phyloP scores from a whole-genome alignment of 1,140 invertebrate species.

The Leptinotarsa lineolata region DNA sequence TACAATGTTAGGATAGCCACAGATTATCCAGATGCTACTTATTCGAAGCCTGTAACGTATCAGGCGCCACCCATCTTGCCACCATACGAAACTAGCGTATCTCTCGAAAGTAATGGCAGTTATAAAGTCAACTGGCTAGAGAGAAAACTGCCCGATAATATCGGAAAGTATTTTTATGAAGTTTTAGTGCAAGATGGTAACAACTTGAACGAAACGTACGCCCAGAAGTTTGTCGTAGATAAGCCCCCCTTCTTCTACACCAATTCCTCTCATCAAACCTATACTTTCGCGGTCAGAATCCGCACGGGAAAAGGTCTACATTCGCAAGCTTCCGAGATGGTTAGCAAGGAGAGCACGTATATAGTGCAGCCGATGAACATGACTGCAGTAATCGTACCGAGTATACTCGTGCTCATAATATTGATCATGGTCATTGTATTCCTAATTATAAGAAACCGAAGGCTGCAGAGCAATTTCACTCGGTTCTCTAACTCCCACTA shows the following conservation, averaged over 20 bases:
- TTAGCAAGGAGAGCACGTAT: conserved; percentile 29
- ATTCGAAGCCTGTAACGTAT: conserved; percentile 58
- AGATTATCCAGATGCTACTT: conserved; percentile 57
- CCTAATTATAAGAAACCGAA: conserved; percentile 71
- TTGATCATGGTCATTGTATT: conserved; percentile 65
- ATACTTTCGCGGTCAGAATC: conserved; percentile 69
- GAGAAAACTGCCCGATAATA: conserved; percentile 41
- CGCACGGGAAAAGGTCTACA: conserved; percentile 67
- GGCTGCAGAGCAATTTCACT: conserved; percentile 77
- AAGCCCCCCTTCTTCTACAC: conserved; percentile 64
- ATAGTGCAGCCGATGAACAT: conserved; percentile 25
- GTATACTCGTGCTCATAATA: conserved; percentile 54
- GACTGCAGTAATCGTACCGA: conserved; percentile 39
- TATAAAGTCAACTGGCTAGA: conserved; percentile 69
- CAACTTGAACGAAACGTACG: conserved; percentile 60
- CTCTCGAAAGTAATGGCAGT: conserved; percentile 61
- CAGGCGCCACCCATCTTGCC: conserved; percentile 63
- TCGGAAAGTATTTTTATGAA: conserved; percentile 59
- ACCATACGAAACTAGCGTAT: conserved; percentile 67
- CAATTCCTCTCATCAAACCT: conserved; percentile 59
- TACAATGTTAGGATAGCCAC: conserved; percentile 68
- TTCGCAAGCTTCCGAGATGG: conserved; percentile 65
- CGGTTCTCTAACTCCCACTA: conserved; percentile 86
- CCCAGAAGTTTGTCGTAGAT: conserved; percentile 57
- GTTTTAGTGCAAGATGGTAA: conserved; percentile 66